phyloP scores from a whole-genome alignment of 2,797 vertebrate genomes.

The Pachyuromys duprasi region DNA sequence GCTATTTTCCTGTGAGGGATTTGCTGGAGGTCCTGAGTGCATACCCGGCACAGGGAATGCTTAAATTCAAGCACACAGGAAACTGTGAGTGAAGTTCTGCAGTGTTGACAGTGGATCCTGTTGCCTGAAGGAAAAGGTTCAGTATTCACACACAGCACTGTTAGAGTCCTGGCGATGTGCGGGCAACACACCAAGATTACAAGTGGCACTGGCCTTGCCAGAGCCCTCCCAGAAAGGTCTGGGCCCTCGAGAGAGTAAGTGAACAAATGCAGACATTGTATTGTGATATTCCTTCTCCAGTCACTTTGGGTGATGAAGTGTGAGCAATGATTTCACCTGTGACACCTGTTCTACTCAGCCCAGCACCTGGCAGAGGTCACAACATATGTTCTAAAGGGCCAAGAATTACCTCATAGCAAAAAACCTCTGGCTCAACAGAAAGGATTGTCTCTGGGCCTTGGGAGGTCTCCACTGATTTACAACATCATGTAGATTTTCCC shows the following conservation, averaged over 20 bases:
- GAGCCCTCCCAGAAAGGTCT: not conserved
- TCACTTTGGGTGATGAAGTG: not conserved
- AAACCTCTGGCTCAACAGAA: not conserved
- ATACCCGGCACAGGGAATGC: not conserved
- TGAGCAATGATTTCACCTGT: not conserved
- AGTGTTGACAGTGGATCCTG: not conserved
- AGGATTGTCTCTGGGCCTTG: not conserved
- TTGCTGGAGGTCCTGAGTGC: not conserved
- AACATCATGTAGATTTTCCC: accelerated
- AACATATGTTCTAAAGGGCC: not conserved
- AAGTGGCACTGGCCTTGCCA: not conserved
- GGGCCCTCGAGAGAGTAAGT: not conserved
- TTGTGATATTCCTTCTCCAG: not conserved
- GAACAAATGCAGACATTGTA: not conserved
- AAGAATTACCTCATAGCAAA: not conserved
- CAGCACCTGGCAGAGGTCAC: not conserved
- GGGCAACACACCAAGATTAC: not conserved
- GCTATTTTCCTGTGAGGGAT: not conserved
- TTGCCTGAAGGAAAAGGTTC: not conserved
- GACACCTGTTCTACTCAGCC: accelerated
- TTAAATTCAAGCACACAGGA: not conserved
- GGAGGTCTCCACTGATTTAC: not conserved
- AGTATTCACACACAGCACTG: too few relatives aligned
- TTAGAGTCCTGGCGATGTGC: not conserved
- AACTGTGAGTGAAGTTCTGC: not conserved